These are phyloP conservation scores for Creontiades dilutus DNA, from an alignment of 2,888 invertebrate species.

Conservation along the genomic window DNA sequence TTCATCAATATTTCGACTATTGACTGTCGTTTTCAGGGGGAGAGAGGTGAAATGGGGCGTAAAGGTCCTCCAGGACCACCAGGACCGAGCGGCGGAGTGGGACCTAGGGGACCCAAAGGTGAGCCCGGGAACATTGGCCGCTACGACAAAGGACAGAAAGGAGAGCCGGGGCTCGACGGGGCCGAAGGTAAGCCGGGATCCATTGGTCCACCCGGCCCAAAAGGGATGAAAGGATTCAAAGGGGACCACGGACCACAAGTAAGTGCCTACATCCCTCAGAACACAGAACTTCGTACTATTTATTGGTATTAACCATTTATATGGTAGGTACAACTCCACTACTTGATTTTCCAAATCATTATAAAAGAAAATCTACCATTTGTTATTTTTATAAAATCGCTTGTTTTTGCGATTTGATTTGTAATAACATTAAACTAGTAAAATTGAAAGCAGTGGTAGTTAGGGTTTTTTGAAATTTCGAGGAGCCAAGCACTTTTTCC, in stretches of 20 bases:
- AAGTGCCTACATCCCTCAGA: not conserved
- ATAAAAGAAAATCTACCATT: too few relatives aligned
- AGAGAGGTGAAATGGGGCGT: conserved; percentile 85
- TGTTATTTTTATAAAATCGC: too few relatives aligned
- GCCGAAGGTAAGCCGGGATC: conserved; percentile 84
- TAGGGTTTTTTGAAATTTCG: too few relatives aligned
- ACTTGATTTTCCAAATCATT: too few relatives aligned
- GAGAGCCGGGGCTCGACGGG: conserved; percentile 90
- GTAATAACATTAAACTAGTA: too few relatives aligned
- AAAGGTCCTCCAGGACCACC: conserved; percentile 87
- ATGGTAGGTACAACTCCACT: too few relatives aligned
- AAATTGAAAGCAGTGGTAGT: too few relatives aligned
- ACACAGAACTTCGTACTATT: too few relatives aligned
- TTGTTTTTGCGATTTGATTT: too few relatives aligned
- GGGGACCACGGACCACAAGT: conserved; percentile 82
- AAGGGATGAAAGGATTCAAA: conserved; percentile 82
- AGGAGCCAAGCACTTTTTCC: too few relatives aligned
- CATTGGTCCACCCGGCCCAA: conserved; percentile 83
- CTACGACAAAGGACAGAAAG: conserved; percentile 89
- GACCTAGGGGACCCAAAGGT: conserved; percentile 88
- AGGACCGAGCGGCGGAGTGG: conserved; percentile 85
- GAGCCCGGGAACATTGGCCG: conserved; percentile 87
- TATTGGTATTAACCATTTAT: too few relatives aligned
- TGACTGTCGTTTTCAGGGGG: conserved; percentile 82
- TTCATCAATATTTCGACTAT: too few relatives aligned